Percentiles rank a stretch among this genome's conserved stretches.
Conservation (phyloP, 2,888 invertebrate genomes). For the Aspidiotus rigidus region DNA sequence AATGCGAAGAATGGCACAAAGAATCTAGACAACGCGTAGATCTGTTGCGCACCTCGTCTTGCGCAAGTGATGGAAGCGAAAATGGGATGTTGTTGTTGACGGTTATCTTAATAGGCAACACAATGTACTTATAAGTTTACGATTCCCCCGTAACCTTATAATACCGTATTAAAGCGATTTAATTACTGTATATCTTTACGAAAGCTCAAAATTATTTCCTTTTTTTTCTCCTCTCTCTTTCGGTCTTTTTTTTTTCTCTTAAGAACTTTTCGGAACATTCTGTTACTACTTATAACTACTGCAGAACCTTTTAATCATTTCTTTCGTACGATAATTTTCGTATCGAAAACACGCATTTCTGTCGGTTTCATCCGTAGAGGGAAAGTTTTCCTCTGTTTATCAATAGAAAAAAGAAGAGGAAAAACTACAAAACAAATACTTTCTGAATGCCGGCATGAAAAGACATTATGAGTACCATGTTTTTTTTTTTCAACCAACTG, state of each 20-base stretch:
- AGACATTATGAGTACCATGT: too few relatives aligned
- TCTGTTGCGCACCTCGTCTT: slow-evolving; percentile 25
- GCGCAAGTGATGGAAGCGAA: slow-evolving; percentile 30
- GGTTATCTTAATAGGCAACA: slow-evolving; percentile 31
- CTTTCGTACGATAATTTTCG: not conserved
- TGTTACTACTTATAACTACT: too few relatives aligned
- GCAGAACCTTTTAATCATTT: slow-evolving; percentile 10
- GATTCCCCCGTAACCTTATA: not conserved
- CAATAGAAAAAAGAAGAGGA: too few relatives aligned
- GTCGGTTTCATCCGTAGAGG: too few relatives aligned
- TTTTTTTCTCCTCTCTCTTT: too few relatives aligned
- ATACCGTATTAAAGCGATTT: not conserved
- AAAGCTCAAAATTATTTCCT: not conserved
- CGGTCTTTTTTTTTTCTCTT: too few relatives aligned
- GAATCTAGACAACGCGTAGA: slow-evolving; percentile 78
- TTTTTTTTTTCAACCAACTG: too few relatives aligned
- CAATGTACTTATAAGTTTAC: slow-evolving; percentile 20
- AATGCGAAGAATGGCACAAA: slow-evolving; percentile 96
- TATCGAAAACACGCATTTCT: not conserved
- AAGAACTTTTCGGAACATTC: not conserved
- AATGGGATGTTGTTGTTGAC: slow-evolving; percentile 33
- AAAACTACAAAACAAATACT: too few relatives aligned
- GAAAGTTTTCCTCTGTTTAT: too few relatives aligned
- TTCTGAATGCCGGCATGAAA: too few relatives aligned
- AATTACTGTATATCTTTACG: not conserved